These are phyloP conservation scores for Paguma larvata DNA, from an alignment of 2,797 vertebrate species.

Conservation along the genomic window DNA sequence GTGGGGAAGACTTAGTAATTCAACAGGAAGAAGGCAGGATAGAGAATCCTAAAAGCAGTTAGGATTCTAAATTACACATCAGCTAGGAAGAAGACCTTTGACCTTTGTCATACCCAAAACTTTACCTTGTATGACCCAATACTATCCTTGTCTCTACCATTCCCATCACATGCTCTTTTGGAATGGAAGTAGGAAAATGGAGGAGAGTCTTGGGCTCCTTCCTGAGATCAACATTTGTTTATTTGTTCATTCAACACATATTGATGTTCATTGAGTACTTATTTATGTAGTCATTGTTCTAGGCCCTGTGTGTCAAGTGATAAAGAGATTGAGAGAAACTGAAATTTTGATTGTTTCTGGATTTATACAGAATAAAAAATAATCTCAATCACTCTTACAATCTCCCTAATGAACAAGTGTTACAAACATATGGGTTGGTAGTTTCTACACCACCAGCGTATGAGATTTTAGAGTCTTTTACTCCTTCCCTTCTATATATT, in stretches of 20 bases:
- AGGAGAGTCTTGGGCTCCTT: neutral
- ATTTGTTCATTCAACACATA: conserved; percentile 1
- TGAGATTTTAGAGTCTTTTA: neutral
- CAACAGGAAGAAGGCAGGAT: neutral
- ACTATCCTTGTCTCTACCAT: neutral
- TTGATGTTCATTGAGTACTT: neutral
- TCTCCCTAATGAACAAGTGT: neutral
- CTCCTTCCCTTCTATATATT: conserved; percentile 5
- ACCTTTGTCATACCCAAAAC: neutral
- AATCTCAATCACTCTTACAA: neutral
- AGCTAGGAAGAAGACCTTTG: neutral
- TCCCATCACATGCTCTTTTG: neutral
- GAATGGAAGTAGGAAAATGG: neutral
- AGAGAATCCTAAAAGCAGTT: neutral
- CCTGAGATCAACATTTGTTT: neutral
- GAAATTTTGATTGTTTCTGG: neutral
- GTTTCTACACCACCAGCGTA: neutral
- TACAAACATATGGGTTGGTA: neutral
- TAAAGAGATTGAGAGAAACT: neutral
- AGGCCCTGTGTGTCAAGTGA: neutral
- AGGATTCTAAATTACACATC: neutral
- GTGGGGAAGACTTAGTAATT: neutral
- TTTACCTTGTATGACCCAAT: neutral
- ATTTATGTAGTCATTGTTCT: neutral
- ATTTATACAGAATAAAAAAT: conserved; percentile 11